A percentile compares a stretch with the other conserved stretches of the same genome.
phyloP scores from a whole-genome alignment of 2,797 vertebrate species.

The Syngnathus acus region DNA sequence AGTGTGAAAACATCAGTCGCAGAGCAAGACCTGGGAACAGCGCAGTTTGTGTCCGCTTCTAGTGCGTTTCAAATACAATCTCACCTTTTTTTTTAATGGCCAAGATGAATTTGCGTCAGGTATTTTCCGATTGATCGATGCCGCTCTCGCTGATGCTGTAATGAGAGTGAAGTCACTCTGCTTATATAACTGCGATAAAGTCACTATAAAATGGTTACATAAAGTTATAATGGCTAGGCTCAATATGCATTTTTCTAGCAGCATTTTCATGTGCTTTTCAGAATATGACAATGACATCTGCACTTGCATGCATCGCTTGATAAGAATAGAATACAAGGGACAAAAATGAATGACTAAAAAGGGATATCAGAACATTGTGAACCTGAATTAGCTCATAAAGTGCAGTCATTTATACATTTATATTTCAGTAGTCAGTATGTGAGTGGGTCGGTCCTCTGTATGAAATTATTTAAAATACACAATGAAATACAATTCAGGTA shows the following conservation, averaged over 20 bases:
- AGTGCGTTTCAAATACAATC: conserved; percentile 1
- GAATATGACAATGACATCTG: neutral
- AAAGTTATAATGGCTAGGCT: neutral
- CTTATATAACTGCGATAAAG: neutral
- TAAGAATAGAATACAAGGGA: neutral
- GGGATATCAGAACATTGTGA: neutral
- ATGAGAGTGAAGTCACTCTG: neutral
- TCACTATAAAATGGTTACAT: neutral
- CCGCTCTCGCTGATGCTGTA: neutral
- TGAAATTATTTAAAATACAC: neutral
- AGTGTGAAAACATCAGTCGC: conserved; percentile 68
- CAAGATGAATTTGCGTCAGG: neutral
- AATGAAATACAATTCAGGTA: too few species aligned
- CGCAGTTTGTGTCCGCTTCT: conserved; percentile 32
- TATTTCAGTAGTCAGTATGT: neutral
- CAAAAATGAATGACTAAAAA: neutral
- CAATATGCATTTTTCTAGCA: neutral
- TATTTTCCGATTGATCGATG: neutral
- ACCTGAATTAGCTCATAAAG: neutral
- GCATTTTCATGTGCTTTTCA: neutral
- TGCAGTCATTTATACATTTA: neutral
- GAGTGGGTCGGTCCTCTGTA: neutral
- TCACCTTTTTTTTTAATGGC: neutral
- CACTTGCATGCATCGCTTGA: neutral
- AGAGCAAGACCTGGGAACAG: conserved; percentile 47